A percentile compares a stretch with the other conserved stretches of the same genome.
Evolutionary conservation across 2,113 vertebrate species (phyloP).

Genomic region (Tiliqua scincoides): DNA sequence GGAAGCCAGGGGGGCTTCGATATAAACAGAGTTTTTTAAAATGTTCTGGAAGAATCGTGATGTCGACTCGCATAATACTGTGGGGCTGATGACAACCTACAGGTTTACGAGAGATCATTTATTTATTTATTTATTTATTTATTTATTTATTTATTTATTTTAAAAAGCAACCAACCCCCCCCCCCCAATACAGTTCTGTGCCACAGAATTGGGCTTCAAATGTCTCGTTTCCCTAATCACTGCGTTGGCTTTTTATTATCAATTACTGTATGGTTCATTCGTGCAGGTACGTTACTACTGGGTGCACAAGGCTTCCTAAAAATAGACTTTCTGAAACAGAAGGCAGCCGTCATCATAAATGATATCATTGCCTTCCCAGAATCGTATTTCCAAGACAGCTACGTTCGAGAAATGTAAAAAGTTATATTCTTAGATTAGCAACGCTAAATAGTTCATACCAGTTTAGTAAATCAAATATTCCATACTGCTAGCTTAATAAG

Average conservation of each 20-base stretch:
- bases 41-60: conserved; percentile 54
- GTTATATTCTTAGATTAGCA: conserved; percentile 78
- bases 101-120: conserved; percentile 34
- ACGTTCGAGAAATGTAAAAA: conserved; percentile 75
- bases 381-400: conserved; percentile 72
- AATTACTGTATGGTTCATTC: conserved; percentile 69
- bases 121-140: too few relatives aligned
- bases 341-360: conserved; percentile 76
- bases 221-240: conserved; percentile 63
- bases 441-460: conserved; percentile 75
- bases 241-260: conserved; percentile 64
- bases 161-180: neutral
- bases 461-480: conserved; percentile 86
- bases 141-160: too few relatives aligned
- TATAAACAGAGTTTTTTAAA: conserved; percentile 66
- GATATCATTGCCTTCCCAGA: conserved; percentile 63
- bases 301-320: conserved; percentile 65
- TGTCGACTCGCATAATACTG: conserved; percentile 43
- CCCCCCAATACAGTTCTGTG: conserved; percentile 30
- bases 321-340: conserved; percentile 70
- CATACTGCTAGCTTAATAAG: conserved; percentile 84
- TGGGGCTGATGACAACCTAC: conserved; percentile 44
- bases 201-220: conserved; percentile 35
- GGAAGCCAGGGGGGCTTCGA: conserved; percentile 45
- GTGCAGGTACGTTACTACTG: conserved; percentile 72